These are phyloP conservation scores for Cinclus cinclus DNA, from an alignment of 2,113 vertebrate genomes.

Conservation along the genomic window DNA sequence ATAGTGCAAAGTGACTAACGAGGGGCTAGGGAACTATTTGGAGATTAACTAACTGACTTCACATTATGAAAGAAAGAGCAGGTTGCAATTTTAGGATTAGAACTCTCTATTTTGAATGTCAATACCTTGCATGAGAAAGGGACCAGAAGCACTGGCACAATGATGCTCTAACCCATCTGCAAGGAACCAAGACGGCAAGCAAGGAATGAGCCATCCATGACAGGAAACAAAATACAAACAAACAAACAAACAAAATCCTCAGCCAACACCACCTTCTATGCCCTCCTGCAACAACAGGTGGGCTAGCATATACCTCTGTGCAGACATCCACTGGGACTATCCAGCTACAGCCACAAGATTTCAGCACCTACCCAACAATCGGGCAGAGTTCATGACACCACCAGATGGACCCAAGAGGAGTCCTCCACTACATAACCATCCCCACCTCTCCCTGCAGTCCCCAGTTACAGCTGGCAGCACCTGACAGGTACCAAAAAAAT, in stretches of 20 bases:
- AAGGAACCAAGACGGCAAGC: not conserved
- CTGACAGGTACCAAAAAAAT: not conserved
- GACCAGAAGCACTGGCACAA: not conserved
- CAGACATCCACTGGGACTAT: not conserved
- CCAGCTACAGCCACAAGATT: not conserved
- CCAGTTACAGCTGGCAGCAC: not conserved
- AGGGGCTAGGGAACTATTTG: not conserved
- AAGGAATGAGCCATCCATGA: not conserved
- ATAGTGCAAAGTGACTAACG: not conserved
- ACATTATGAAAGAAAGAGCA: not conserved
- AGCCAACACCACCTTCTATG: not conserved
- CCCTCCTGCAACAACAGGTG: not conserved
- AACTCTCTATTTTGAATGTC: not conserved
- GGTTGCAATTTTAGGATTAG: conserved; percentile 25
- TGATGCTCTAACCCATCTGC: accelerated
- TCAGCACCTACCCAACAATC: accelerated
- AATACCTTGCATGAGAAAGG: not conserved
- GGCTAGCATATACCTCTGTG: accelerated
- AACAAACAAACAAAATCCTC: no score
- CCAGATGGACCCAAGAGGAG: not conserved
- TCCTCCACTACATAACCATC: not conserved
- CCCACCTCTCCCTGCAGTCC: not conserved
- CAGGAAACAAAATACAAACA: not conserved
- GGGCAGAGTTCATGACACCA: not conserved
- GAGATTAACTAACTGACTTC: conserved; percentile 19